phyloP scores from a whole-genome alignment of 2,888 invertebrate species.

The Margaritifera margaritifera region DNA sequence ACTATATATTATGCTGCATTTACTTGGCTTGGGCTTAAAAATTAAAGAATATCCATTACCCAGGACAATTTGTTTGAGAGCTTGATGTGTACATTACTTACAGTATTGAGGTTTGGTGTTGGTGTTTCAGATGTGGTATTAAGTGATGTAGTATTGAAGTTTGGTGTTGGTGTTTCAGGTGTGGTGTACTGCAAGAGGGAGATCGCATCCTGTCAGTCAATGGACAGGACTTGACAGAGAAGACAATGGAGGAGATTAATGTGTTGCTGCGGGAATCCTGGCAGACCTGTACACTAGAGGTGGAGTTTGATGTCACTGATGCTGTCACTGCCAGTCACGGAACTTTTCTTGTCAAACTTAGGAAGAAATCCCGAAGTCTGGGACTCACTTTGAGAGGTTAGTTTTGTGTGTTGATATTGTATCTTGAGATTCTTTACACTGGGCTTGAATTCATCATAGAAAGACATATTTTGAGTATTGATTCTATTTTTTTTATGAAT shows the following conservation, averaged over 20 bases:
- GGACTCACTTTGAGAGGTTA: slow-evolving; percentile 91
- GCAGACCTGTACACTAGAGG: slow-evolving; percentile 81
- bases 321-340: slow-evolving; percentile 92
- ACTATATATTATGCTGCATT: too few relatives aligned
- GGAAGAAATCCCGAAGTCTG: slow-evolving; percentile 81
- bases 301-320: slow-evolving; percentile 93
- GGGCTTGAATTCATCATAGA: too few relatives aligned
- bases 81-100: neutral
- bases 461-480: neutral
- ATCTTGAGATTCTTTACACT: neutral
- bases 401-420: slow-evolving; percentile 16
- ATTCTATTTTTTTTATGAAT: neutral
- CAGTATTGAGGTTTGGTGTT: neutral
- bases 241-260: slow-evolving; percentile 72
- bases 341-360: slow-evolving; percentile 90
- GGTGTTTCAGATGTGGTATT: neutral
- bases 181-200: slow-evolving; percentile 76
- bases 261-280: slow-evolving; percentile 71
- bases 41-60: too few relatives aligned
- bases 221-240: slow-evolving; percentile 78
- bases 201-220: slow-evolving; percentile 90
- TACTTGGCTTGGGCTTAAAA: too few relatives aligned
- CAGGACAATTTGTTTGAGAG: neutral
- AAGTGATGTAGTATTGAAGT: neutral
- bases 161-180: slow-evolving; percentile 42